phyloP scores from a whole-genome alignment of 2,797 vertebrate genomes.

The Phoebastria nigripes region DNA sequence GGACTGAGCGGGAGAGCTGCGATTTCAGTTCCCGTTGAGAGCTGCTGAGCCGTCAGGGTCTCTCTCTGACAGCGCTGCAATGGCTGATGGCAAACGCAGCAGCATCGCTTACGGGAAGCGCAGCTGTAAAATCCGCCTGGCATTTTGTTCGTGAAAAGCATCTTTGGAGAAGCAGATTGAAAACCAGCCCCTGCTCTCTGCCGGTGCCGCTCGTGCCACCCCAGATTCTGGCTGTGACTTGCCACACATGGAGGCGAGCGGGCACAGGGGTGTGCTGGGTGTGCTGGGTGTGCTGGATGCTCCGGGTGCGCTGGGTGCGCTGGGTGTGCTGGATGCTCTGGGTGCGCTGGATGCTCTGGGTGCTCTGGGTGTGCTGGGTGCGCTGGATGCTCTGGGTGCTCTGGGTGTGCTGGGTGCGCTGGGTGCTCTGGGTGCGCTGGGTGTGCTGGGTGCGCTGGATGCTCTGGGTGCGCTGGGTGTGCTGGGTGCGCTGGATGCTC shows the following conservation, averaged over 20 bases:
- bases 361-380: neutral
- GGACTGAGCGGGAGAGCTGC: neutral
- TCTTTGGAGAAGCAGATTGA: neutral
- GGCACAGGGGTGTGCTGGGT: neutral
- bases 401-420: neutral
- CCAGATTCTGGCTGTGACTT: rapidly evolving
- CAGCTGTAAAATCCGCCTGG: neutral
- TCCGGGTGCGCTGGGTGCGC: neutral
- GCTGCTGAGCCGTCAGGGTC: neutral
- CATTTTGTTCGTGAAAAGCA: no score
- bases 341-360: neutral
- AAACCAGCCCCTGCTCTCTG: neutral
- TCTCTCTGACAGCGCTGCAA: neutral
- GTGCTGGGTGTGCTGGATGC: neutral
- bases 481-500: rapidly evolving
- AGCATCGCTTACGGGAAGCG: rapidly evolving
- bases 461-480: neutral
- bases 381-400: neutral
- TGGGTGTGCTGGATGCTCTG: neutral
- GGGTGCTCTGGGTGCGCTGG: neutral
- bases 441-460: neutral
- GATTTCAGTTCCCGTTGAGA: rapidly evolving
- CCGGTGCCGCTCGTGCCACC: rapidly evolving
- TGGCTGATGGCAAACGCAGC: neutral
- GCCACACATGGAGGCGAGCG: rapidly evolving